Evolutionary conservation across 2,888 invertebrate species (phyloP).

Genomic region (Eupithecia inturbata): DNA sequence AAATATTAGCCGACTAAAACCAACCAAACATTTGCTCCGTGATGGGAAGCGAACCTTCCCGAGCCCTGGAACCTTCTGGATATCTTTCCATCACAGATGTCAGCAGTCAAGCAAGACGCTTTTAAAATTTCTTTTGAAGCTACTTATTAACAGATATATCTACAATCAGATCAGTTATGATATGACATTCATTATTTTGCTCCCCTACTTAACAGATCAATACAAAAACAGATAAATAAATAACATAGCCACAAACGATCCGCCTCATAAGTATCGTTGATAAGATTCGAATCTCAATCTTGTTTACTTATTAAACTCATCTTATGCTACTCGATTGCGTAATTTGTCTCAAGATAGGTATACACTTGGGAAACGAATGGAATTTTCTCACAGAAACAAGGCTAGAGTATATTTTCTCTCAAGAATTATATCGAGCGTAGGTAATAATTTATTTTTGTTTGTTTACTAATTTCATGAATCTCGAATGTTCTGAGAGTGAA

Average conservation of each 20-base stretch:
- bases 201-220: slow-evolving; percentile 5
- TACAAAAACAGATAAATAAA: slow-evolving; percentile 25
- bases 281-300: slow-evolving; percentile 44
- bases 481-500: background rate
- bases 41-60: no score
- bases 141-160: no score
- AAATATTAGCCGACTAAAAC: no score
- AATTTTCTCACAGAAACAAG: background rate
- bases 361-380: background rate
- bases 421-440: background rate
- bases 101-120: no score
- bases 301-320: slow-evolving; percentile 40
- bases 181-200: background rate
- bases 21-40: no score
- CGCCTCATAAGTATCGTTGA: slow-evolving; percentile 42
- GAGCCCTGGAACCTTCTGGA: no score
- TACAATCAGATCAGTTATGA: background rate
- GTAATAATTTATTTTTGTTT: background rate
- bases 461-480: background rate
- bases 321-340: slow-evolving; percentile 16
- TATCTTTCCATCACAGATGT: no score
- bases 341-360: slow-evolving; percentile 18
- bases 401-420: background rate
- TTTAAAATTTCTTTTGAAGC: no score
- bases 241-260: slow-evolving; percentile 34